Evolutionary conservation across 2,797 vertebrate species (phyloP).

Genomic region (Naso thynnoides): DNA sequence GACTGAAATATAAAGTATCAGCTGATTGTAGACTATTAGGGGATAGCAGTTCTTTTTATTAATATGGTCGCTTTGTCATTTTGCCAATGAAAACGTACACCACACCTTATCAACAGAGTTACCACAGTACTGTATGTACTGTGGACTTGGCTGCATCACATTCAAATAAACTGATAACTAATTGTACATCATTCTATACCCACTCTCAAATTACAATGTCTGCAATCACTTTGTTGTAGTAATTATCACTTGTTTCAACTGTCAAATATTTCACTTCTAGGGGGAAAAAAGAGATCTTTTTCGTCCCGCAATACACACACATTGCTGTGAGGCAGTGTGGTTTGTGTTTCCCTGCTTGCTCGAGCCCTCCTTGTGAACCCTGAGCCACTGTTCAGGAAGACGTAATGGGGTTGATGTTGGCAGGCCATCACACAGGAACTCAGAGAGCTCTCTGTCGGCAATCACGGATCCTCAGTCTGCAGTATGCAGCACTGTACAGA

Average conservation of each 20-base stretch:
- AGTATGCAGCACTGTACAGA: conserved; percentile 14
- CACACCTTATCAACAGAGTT: not conserved
- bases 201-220: conserved; percentile 31
- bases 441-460: conserved; percentile 36
- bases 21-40: not conserved
- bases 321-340: conserved; percentile 18
- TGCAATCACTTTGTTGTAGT: conserved; percentile 43
- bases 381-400: conserved; percentile 53
- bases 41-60: not conserved
- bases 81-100: conserved; percentile 28
- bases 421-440: conserved; percentile 54
- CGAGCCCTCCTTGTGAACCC: conserved; percentile 53
- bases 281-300: not conserved
- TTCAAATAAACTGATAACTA: conserved; percentile 54
- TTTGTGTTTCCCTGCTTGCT: conserved; percentile 37
- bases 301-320: conserved; percentile 25
- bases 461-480: conserved; percentile 47
- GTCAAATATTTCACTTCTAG: conserved; percentile 42
- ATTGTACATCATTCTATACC: conserved; percentile 8
- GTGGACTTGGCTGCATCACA: conserved; percentile 32
- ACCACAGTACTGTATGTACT: conserved; percentile 6
- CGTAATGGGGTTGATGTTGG: conserved; percentile 72
- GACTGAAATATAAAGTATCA: not conserved
- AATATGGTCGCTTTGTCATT: conserved; percentile 18
- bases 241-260: conserved; percentile 51